Percentiles rank a stretch among this genome's conserved stretches.
Evolutionary conservation across 2,797 vertebrate genomes (phyloP).

Genomic region (Thaleichthys pacificus): DNA sequence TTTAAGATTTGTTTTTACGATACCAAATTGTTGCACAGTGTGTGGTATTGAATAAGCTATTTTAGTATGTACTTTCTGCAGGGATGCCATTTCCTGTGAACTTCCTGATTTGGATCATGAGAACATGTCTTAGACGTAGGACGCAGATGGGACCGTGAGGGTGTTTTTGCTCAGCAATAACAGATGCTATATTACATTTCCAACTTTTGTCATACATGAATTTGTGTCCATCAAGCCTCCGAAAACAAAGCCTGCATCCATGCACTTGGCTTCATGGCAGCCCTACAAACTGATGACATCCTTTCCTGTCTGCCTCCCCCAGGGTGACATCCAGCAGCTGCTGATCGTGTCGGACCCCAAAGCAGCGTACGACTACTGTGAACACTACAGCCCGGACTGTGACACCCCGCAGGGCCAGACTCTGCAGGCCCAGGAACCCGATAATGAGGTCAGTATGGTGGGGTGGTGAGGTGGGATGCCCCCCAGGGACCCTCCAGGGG

Average conservation of each 20-base stretch:
- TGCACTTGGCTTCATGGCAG: neutral
- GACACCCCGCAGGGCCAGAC: conserved; percentile 82
- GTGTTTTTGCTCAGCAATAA: neutral
- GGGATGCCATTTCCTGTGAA: conserved; percentile 9
- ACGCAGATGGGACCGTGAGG: neutral
- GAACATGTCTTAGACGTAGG: neutral
- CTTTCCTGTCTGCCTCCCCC: conserved; percentile 13
- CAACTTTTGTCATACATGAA: neutral
- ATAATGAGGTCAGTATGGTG: conserved; percentile 80
- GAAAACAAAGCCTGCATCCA: too few relatives aligned
- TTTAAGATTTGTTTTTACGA: neutral
- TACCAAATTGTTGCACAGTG: neutral
- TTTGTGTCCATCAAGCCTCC: neutral
- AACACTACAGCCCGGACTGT: conserved; percentile 96
- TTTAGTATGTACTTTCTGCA: conserved; percentile 10
- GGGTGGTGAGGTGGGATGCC: neutral
- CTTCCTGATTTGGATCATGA: neutral
- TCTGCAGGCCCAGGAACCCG: conserved; percentile 92
- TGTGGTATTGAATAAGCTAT: too few relatives aligned
- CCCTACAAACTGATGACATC: neutral
- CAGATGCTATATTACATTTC: neutral
- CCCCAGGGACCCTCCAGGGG: neutral
- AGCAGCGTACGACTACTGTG: conserved; percentile 95
- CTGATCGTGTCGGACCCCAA: conserved; percentile 89
- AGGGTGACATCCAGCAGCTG: conserved; percentile 98